These are phyloP conservation scores for Zaprionus africanus DNA, from an alignment of 1,140 invertebrate species.

Conservation along the genomic window DNA sequence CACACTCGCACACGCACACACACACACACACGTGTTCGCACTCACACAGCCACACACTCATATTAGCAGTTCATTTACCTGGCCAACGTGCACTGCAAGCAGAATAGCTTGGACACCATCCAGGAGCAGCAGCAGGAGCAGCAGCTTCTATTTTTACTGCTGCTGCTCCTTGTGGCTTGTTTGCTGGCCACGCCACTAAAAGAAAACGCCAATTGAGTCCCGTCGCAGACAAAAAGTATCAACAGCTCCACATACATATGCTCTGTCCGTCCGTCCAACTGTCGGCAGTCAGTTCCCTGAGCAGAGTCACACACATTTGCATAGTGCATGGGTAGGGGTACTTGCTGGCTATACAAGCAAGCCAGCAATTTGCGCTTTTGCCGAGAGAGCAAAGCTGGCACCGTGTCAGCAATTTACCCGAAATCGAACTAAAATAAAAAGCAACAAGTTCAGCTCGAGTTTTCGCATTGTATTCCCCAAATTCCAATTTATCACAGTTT, in stretches of 20 bases:
- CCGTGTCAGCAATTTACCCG: not conserved
- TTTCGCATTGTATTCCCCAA: not conserved
- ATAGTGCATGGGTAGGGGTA: conserved; percentile 1
- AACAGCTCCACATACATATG: conserved; percentile 41
- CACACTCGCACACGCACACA: conserved; percentile 18
- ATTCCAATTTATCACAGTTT: not conserved
- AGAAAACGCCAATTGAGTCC: conserved; percentile 66
- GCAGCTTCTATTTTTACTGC: not conserved
- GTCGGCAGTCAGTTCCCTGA: conserved; percentile 20
- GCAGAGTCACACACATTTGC: conserved; percentile 9
- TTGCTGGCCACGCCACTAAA: conserved; percentile 49
- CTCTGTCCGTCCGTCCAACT: conserved; percentile 29
- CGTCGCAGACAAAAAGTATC: conserved; percentile 26
- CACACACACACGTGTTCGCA: conserved; percentile 10
- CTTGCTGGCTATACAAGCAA: conserved; percentile 7
- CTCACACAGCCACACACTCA: conserved; percentile 23
- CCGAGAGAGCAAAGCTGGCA: conserved; percentile 15
- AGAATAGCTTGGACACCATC: conserved; percentile 35
- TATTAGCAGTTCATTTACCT: conserved; percentile 76
- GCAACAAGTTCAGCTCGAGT: not conserved
- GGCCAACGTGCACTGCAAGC: conserved; percentile 58
- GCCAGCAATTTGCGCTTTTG: conserved; percentile 47
- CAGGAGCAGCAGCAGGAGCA: not conserved
- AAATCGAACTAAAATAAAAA: not conserved
- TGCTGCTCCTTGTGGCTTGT: conserved; percentile 22